Base-by-base conservation (phyloP, 1,140 invertebrate species). In the Brachionus plicatilis region DNA sequence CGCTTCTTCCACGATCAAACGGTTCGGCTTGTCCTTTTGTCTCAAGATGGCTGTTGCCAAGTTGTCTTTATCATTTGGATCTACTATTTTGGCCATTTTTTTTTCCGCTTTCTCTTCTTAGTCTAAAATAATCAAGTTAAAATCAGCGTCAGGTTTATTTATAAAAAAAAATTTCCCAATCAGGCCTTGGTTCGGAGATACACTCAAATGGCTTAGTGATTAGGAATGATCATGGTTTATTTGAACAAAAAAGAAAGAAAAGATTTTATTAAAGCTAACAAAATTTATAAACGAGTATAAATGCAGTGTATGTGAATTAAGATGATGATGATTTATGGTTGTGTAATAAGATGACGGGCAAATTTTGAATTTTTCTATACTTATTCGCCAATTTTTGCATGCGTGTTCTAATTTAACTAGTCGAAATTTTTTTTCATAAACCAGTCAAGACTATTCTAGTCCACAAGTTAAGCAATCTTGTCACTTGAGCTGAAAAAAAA, bases 1-100 rank as follows among this genome's bases (percentile, higher is more conserved):
- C 20, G 96, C 95, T 91, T 99, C 96, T 89, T 99, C 97, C 2
- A 99, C 97, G 86, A 99, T 93, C 56, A 99, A 92, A 88, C 98
- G 93, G 90, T 99, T 99, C 85, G 98, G 98, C 88, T 95, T 95
- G 88, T 96, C 95, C 90, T 99, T 99, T 87, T 94, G 94, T 86
- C 96, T 95, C 87, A 99, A 92, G 90, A 99, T 99, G 85, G 98
- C 98, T 86, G 97, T 99, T 53, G 97, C 94, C 89, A 99, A 92
- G 92, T 98, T 95, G 90, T 99, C 97, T 27, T 85, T 56, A 47
- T 83, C 43, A 53, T 82, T 82, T 82, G 79, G 53, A 14, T 82
- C 79, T 65, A 82, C 79, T 60, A 82, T 82, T 68, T 82, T 82
- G 24, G 79, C 79, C 79, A 82, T 82, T 68, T 60, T 82, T 24